A percentile compares a stretch with the other conserved stretches of the same genome.
Conservation (phyloP, 2,888 invertebrate species). For the Eupithecia inturbata region DNA sequence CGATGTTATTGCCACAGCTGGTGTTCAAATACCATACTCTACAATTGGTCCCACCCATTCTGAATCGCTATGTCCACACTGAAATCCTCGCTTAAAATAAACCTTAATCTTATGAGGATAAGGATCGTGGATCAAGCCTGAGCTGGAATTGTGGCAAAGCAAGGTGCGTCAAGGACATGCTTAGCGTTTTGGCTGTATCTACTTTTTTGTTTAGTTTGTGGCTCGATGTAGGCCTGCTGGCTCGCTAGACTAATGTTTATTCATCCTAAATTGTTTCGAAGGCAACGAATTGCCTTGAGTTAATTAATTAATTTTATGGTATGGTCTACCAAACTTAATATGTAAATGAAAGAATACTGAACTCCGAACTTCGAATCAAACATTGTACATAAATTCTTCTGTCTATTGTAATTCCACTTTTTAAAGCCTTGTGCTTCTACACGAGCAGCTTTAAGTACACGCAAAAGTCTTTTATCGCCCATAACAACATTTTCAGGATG, state of each 20-base stretch:
- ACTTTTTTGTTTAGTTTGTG: conserved; percentile 65
- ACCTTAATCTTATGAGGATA: conserved; percentile 51
- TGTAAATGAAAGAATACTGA: background rate
- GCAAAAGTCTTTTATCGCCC: no score
- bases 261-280: background rate
- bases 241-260: background rate
- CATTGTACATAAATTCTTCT: background rate
- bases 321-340: background rate
- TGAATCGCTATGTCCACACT: conserved; percentile 60
- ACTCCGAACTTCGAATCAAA: background rate
- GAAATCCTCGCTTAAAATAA: conserved; percentile 45
- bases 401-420: no score
- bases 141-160: conserved; percentile 64
- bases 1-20: conserved; percentile 51
- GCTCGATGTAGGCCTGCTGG: conserved; percentile 48
- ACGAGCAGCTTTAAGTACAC: no score
- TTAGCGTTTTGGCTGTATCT: conserved; percentile 64
- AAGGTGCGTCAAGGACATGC: conserved; percentile 77
- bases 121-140: conserved; percentile 47
- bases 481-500: no score
- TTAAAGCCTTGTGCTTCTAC: no score
- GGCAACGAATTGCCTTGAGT: background rate
- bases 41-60: conserved; percentile 57
- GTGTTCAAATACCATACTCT: conserved; percentile 52
- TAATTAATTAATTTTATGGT: background rate